Evolutionary conservation across 2,113 vertebrate species (phyloP), one percentile per base, ranked within the genome.

Genomic region (Leucoraja erinaceus): DNA sequence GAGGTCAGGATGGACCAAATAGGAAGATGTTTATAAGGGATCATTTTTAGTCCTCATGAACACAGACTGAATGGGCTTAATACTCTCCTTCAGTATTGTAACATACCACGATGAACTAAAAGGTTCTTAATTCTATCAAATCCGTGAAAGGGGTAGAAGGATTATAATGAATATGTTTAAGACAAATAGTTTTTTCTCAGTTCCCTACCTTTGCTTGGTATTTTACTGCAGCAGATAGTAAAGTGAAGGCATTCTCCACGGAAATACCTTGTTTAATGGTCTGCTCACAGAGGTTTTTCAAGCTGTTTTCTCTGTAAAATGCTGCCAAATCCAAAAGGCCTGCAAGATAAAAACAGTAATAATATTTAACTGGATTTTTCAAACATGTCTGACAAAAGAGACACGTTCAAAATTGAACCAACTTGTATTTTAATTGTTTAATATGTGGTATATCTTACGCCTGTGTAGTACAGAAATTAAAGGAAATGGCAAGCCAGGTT

Each of bases 191-290:
- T 88, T 88, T 12, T 31, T 70, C 68, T 25, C 66, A 47, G 0
- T 72, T 38, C 31, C 97, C 96, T 97, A 99, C 98, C 98, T 97
- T 97, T 31, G 99, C 99, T 63, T 99, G 98, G 0, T 99, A 99
- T 93, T 99, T 99, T 95, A 99, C 98, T 0, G 99, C 98, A 0
- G 98, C 98, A 0, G 98, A 99, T 6, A 99, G 97, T 93, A 99
- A 96, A 18, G 98, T 97, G n/a, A 99, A 96, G 93, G 98, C 98
- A 22, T 99, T 99, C 93, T 99, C 98, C 94, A 99, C 98, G n/a
- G 97, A 97, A 94, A 99, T 99, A 11, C 98, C 98, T 94, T 99
- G 96, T 95, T 99, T 99, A 95, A 99, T 99, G 0, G 98, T 98
- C 94, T 99, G 98, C 94, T 99, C 98, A 94, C 98, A 99, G 94